Base-by-base conservation (phyloP, 2,888 invertebrate species). In the Artemia sinica region DNA sequence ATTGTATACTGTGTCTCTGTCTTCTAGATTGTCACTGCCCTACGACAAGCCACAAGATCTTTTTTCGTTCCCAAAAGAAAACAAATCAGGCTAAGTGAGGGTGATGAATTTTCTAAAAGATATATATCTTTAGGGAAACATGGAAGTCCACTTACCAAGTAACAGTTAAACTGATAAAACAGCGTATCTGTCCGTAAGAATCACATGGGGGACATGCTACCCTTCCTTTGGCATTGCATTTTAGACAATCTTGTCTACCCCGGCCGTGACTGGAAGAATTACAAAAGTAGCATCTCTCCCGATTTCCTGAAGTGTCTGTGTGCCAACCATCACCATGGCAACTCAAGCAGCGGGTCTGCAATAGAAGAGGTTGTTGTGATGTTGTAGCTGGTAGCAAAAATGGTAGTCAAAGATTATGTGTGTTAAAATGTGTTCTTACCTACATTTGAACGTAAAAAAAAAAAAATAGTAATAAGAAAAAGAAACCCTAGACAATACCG, bases 321-420 rank as follows among this genome's bases (percentile, higher is more conserved):
- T 75, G 75, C 73, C 77, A 77, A 18, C 80, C 80, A 72, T 78
- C 77, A 3, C 80, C 81, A 73, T 78, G 78, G 72, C 81, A 81
- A 58, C 76, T 76, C 28, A 77, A 73, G 71, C 81, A 81, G 51
- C 77, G 74, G 12, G 76, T 75, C 77, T 77, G 72, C 8, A 70
- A 72, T 1, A 68, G 50, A 10, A 58, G 28, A 28, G 41, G 41
- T 41, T 41, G 41, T 41, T 41, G 6, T 41, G 41, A 41, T 4
- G 41, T 41, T 41, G 41, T 41, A 41, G 41, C 41, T 41, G 41
- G 41, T 41, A 41, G 41, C 41, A 41, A 41, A 41, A 41, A 41
- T 41, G 41, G 41, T 41, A 41, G 4, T 2, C 41, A 41, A 41
- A 41, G 41, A 6, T 41, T 41, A 41, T 41, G 6, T 18, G 18